Evolutionary conservation across 2,888 invertebrate genomes (phyloP).

Genomic region (Yponomeuta plumbellus): DNA sequence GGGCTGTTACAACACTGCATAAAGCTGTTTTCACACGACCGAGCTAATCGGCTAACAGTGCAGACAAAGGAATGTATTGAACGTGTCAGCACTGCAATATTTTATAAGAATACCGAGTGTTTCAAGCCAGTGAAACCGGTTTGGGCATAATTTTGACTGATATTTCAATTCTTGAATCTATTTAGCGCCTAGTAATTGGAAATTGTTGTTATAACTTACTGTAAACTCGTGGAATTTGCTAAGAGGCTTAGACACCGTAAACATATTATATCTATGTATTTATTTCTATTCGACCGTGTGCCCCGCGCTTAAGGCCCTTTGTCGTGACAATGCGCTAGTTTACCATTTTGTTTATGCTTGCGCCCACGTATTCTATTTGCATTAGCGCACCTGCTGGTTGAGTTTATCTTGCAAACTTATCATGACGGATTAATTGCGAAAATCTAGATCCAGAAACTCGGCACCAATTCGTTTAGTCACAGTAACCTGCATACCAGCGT

Average conservation of each 20-base stretch:
- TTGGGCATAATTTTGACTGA: too few relatives aligned
- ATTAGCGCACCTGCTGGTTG: constrained; percentile 50
- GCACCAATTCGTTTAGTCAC: not conserved
- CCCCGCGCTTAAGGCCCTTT: not conserved
- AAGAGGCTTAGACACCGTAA: too few relatives aligned
- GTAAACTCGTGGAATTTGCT: too few relatives aligned
- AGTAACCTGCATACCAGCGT: not conserved
- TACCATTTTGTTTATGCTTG: constrained; percentile 19
- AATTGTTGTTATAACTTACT: too few relatives aligned
- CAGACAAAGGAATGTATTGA: not conserved
- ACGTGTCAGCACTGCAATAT: not conserved
- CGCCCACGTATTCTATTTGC: constrained; percentile 36
- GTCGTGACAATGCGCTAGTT: constrained; percentile 14
- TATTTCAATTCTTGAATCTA: too few relatives aligned
- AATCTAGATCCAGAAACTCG: constrained; percentile 32
- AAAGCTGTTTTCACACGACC: constrained; percentile 26
- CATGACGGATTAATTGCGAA: constrained; percentile 40
- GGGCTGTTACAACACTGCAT: constrained; percentile 38
- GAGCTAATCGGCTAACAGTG: constrained; percentile 11
- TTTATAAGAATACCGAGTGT: too few relatives aligned
- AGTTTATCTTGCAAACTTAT: constrained; percentile 50
- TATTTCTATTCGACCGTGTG: not conserved
- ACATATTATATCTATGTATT: too few relatives aligned
- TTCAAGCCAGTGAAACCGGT: too few relatives aligned
- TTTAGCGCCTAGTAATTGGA: too few relatives aligned